Evolutionary conservation across 2,888 invertebrate genomes (phyloP).

Genomic region (Neelides folsomi): DNA sequence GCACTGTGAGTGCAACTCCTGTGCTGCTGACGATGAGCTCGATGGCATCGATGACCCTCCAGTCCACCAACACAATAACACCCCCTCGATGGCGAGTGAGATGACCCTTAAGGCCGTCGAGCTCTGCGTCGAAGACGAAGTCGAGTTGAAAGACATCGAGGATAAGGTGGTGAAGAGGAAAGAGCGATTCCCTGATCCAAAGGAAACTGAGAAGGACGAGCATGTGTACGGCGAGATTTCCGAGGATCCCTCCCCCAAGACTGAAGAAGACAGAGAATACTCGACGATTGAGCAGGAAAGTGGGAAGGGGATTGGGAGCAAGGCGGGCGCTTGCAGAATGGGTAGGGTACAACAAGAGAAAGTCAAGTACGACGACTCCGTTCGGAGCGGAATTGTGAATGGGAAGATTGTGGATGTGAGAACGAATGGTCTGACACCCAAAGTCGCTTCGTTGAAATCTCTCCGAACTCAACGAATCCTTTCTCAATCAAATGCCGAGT

Average conservation of each 20-base stretch:
- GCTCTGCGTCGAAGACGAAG: conserved; percentile 10
- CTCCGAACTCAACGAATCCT: conserved; percentile 20
- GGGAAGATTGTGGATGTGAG: neutral
- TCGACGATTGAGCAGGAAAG: conserved; percentile 15
- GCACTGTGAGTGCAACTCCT: conserved; percentile 29
- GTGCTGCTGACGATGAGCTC: conserved; percentile 19
- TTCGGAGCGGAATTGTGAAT: neutral
- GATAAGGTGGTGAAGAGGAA: conserved; percentile 6
- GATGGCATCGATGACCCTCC: conserved; percentile 18
- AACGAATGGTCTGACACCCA: conserved; percentile 25
- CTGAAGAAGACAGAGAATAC: conserved; percentile 16
- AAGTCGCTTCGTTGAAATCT: conserved; percentile 31
- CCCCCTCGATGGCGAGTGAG: conserved; percentile 32
- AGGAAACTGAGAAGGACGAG: conserved; percentile 7
- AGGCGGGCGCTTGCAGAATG: too few species aligned
- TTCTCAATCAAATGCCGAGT: neutral
- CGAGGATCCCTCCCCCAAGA: conserved; percentile 20
- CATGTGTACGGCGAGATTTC: conserved; percentile 32
- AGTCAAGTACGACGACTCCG: too few species aligned
- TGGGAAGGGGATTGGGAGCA: too few species aligned
- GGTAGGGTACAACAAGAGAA: too few species aligned
- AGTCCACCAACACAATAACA: conserved; percentile 21
- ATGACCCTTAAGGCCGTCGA: conserved; percentile 31
- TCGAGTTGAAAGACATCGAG: conserved; percentile 3
- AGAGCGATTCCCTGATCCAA: conserved; percentile 4